phyloP scores from a whole-genome alignment of 2,113 vertebrate genomes.

The Zosterops japonicus region DNA sequence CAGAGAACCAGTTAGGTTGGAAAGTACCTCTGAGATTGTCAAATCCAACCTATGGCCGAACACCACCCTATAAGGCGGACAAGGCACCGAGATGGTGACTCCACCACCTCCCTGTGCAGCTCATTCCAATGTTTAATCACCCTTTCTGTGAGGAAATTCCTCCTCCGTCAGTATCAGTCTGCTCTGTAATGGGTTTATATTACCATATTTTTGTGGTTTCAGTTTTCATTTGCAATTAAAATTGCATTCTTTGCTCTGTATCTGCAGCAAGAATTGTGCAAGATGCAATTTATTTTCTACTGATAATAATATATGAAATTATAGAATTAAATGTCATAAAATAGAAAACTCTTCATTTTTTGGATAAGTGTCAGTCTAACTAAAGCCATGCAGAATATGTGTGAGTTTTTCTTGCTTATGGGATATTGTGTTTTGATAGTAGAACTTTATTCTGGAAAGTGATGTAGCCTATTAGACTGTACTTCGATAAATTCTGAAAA shows the following conservation, averaged over 20 bases:
- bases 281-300: neutral
- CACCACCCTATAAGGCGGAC: neutral
- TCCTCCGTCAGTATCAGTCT: neutral
- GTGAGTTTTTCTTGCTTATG: neutral
- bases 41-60: fast-evolving
- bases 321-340: neutral
- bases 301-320: neutral
- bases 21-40: neutral
- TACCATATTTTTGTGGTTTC: neutral
- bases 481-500: neutral
- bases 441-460: neutral
- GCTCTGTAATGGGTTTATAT: neutral
- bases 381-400: neutral
- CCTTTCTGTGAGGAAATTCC: neutral
- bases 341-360: neutral
- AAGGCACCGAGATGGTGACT: neutral
- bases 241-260: neutral
- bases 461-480: neutral
- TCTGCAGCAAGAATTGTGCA: neutral
- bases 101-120: neutral
- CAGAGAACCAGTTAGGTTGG: neutral
- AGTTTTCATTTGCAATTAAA: neutral
- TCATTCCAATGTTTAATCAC: neutral
- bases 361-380: neutral
- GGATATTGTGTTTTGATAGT: neutral